phyloP scores from a whole-genome alignment of 1,140 invertebrate genomes.

The Pinna nobilis region DNA sequence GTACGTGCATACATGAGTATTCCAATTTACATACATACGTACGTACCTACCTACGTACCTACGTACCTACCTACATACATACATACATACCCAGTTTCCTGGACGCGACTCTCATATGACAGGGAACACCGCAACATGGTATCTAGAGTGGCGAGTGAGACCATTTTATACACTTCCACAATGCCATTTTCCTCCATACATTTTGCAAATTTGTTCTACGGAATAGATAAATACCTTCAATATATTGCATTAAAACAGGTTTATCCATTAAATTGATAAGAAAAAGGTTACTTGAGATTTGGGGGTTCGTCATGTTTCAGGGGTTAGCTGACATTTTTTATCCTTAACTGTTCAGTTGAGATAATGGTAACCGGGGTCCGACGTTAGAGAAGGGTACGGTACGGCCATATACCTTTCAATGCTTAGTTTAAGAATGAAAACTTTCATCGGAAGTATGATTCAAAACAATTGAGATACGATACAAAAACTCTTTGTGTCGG shows the following conservation, averaged over 20 bases:
- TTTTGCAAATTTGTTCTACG: constrained; percentile 8
- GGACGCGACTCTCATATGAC: constrained; percentile 20
- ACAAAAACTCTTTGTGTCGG: too few species aligned
- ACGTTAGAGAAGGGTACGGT: too few species aligned
- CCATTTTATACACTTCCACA: constrained; percentile 17
- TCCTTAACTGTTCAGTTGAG: background rate
- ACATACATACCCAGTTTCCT: constrained; percentile 30
- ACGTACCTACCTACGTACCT: too few species aligned
- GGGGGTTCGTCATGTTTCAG: background rate
- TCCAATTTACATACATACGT: too few species aligned
- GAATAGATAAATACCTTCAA: background rate
- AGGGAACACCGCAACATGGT: constrained; percentile 38
- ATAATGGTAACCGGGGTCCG: too few species aligned
- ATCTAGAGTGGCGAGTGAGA: constrained; percentile 30
- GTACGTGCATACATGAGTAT: background rate
- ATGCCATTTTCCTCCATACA: background rate
- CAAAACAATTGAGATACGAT: too few species aligned
- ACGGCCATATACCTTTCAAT: too few species aligned
- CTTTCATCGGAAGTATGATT: too few species aligned
- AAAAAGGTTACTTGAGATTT: background rate
- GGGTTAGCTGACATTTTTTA: background rate
- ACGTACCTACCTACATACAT: too few species aligned
- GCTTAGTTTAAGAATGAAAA: too few species aligned
- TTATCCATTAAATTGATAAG: background rate
- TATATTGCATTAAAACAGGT: background rate